These are phyloP conservation scores for Onychostoma macrolepis DNA, from an alignment of 2,113 vertebrate genomes.

Conservation along the genomic window DNA sequence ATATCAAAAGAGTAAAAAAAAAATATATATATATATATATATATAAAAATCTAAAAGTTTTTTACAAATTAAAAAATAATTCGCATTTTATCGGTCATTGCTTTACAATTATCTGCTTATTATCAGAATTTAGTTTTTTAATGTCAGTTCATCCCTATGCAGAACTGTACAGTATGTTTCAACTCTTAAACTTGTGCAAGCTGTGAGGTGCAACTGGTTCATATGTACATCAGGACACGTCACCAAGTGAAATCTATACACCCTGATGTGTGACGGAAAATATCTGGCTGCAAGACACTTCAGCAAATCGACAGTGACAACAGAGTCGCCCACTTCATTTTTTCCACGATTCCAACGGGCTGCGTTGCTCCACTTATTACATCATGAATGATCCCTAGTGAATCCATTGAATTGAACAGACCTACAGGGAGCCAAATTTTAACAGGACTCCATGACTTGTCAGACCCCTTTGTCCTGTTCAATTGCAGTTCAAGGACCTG, in stretches of 20 bases:
- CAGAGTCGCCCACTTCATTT: slow-evolving; percentile 9
- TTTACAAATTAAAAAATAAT: too few relatives aligned
- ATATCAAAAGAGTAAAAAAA: too few relatives aligned
- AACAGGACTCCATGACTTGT: slow-evolving; percentile 25
- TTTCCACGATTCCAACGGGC: slow-evolving; percentile 8
- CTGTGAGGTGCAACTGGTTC: slow-evolving; percentile 21
- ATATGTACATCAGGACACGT: not conserved
- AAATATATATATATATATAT: too few relatives aligned
- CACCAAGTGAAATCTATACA: not conserved
- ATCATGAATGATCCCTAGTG: not conserved
- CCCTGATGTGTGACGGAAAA: slow-evolving; percentile 31
- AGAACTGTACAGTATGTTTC: too few relatives aligned
- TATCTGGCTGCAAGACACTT: not conserved
- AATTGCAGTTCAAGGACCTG: not conserved
- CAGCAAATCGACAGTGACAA: slow-evolving; percentile 35
- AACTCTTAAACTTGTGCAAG: slow-evolving; percentile 30
- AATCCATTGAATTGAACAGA: slow-evolving; percentile 12
- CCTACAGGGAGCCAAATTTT: slow-evolving; percentile 18
- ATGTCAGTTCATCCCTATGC: too few relatives aligned
- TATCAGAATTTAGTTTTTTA: too few relatives aligned
- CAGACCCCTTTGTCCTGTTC: not conserved
- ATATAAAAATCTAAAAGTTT: too few relatives aligned
- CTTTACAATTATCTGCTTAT: too few relatives aligned
- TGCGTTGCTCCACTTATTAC: slow-evolving; percentile 5
- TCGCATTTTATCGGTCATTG: too few relatives aligned